phyloP scores from a whole-genome alignment of 2,888 invertebrate genomes.

The Watsonalla binaria region DNA sequence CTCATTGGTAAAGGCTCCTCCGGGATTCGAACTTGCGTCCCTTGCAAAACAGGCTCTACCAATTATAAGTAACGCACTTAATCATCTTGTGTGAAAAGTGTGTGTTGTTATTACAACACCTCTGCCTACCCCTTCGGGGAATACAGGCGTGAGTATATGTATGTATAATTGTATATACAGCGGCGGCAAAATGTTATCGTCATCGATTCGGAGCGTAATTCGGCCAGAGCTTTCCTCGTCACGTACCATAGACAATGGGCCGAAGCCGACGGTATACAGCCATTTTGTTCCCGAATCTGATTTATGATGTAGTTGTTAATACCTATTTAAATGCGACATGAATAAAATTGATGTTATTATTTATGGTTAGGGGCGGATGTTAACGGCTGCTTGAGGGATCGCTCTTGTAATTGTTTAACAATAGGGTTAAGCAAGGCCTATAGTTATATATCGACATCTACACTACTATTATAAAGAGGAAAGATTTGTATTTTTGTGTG shows the following conservation, averaged over 20 bases:
- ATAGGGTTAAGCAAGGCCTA: not conserved
- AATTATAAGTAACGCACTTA: too few relatives aligned
- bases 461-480: too few relatives aligned
- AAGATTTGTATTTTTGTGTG: too few relatives aligned
- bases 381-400: slow-evolving; percentile 11
- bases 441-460: too few relatives aligned
- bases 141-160: too few relatives aligned
- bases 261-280: slow-evolving; percentile 21
- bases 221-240: slow-evolving; percentile 51
- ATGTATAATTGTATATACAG: too few relatives aligned
- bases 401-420: slow-evolving; percentile 1
- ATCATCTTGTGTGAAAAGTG: too few relatives aligned
- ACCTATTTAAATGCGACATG: slow-evolving; percentile 2
- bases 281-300: slow-evolving; percentile 28
- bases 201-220: slow-evolving; percentile 48
- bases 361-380: slow-evolving; percentile 6
- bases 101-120: too few relatives aligned
- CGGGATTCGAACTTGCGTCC: too few relatives aligned
- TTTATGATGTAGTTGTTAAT: slow-evolving; percentile 5
- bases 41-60: too few relatives aligned
- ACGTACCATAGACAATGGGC: slow-evolving; percentile 51
- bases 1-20: too few relatives aligned
- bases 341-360: slow-evolving; percentile 2
- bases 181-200: slow-evolving; percentile 20
- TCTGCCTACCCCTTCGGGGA: too few relatives aligned